Evolutionary conservation across 2,888 invertebrate genomes (phyloP).

Genomic region (Leptogaster cylindrica): DNA sequence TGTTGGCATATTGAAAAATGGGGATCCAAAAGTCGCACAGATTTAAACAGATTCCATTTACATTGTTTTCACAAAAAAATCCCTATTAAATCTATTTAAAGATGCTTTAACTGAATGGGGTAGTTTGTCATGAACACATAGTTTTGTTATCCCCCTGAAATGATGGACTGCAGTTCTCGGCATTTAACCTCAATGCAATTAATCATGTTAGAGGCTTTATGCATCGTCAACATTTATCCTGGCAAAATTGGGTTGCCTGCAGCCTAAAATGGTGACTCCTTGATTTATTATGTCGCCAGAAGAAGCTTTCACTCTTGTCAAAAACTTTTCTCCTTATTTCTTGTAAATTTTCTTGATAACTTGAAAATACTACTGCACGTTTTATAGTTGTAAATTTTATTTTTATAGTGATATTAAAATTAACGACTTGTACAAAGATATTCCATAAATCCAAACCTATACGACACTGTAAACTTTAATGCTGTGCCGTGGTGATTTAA

Average conservation of each 20-base stretch:
- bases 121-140: slow-evolving; percentile 10
- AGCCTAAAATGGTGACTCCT: slow-evolving; percentile 10
- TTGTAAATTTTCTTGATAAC: slow-evolving; percentile 1
- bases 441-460: slow-evolving; percentile 28
- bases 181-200: slow-evolving; percentile 1
- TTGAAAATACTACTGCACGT: slow-evolving; percentile 14
- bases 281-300: slow-evolving; percentile 11
- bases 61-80: too few species aligned
- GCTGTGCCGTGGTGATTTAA: not conserved
- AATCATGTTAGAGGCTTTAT: slow-evolving; percentile 12
- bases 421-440: slow-evolving; percentile 33
- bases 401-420: slow-evolving; percentile 27
- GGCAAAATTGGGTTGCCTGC: slow-evolving; percentile 22
- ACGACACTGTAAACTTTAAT: slow-evolving; percentile 20
- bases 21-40: too few species aligned
- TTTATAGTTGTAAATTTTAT: slow-evolving; percentile 36
- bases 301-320: slow-evolving; percentile 34
- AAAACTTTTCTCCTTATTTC: slow-evolving; percentile 20
- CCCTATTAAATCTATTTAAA: too few species aligned
- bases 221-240: slow-evolving; percentile 23
- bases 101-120: too few species aligned
- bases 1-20: too few species aligned
- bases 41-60: too few species aligned
- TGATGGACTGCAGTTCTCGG: not conserved
- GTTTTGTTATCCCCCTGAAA: not conserved